Conservation (phyloP, 2,113 vertebrate species). For the Etheostoma cragini region DNA sequence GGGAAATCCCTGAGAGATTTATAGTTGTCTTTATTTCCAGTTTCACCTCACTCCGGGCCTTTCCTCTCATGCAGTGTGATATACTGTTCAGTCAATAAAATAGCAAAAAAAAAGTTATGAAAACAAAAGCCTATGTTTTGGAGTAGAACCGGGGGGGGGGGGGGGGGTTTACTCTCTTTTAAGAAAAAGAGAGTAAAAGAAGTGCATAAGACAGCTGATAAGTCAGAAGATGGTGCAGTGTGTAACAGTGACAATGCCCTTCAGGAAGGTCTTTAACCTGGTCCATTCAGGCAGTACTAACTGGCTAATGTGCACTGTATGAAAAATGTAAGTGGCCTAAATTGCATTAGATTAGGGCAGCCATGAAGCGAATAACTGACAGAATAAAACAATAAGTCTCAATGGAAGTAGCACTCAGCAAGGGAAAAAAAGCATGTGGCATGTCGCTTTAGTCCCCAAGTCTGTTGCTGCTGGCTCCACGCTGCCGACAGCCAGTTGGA, state of each 20-base stretch:
- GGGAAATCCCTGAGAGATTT: slow-evolving; percentile 53
- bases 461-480: slow-evolving; percentile 29
- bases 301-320: slow-evolving; percentile 72
- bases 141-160: slow-evolving; percentile 41
- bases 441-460: slow-evolving; percentile 45
- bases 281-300: slow-evolving; percentile 74
- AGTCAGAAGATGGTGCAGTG: slow-evolving; percentile 43
- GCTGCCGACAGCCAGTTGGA: slow-evolving; percentile 53
- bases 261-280: slow-evolving; percentile 79
- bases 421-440: slow-evolving; percentile 37
- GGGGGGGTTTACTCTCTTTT: too few species aligned
- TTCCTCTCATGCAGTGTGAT: slow-evolving; percentile 52
- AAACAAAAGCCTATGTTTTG: slow-evolving; percentile 65
- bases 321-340: slow-evolving; percentile 80
- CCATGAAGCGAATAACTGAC: slow-evolving; percentile 80
- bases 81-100: slow-evolving; percentile 56
- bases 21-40: slow-evolving; percentile 58
- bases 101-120: slow-evolving; percentile 10
- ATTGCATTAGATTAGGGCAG: slow-evolving; percentile 79
- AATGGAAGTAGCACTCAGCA: slow-evolving; percentile 56
- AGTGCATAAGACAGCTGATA: slow-evolving; percentile 30
- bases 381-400: slow-evolving; percentile 82
- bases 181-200: slow-evolving; percentile 1
- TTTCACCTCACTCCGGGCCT: slow-evolving; percentile 14
- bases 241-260: slow-evolving; percentile 71